A percentile compares a stretch with the other conserved stretches of the same genome.
These are phyloP conservation scores for Hyperopisus bebe DNA, from an alignment of 2,113 vertebrate genomes.

Conservation along the genomic window DNA sequence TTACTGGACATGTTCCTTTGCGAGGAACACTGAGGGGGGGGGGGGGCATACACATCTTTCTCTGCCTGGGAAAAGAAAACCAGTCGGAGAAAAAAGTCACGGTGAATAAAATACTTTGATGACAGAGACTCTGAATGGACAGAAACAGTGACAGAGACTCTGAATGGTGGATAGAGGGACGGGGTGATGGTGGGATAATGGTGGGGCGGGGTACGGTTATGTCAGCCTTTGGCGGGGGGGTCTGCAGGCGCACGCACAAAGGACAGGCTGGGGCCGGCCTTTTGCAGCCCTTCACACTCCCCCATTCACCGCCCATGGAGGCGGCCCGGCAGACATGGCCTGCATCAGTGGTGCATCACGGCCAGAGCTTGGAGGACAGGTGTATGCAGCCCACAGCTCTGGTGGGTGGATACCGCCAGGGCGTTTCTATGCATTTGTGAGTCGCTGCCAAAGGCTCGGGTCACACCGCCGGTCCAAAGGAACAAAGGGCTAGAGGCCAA, in stretches of 20 bases:
- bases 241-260: not conserved
- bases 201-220: not conserved
- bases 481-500: not conserved
- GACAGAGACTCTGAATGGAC: not conserved
- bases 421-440: not conserved
- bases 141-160: not conserved
- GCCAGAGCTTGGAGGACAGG: not conserved
- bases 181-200: not conserved
- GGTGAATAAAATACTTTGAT: not conserved
- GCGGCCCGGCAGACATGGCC: not conserved
- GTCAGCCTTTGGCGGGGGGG: not conserved
- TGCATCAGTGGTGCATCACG: not conserved
- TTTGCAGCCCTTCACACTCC: not conserved
- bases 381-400: not conserved
- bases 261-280: not conserved
- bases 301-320: not conserved
- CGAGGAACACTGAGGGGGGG: not conserved
- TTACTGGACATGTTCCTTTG: not conserved
- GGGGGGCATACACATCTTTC: not conserved
- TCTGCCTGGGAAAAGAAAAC: conserved; percentile 10
- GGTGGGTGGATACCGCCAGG: conserved; percentile 9
- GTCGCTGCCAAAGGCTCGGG: not conserved
- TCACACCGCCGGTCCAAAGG: not conserved
- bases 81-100: not conserved
- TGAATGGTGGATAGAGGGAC: not conserved